Evolutionary conservation across 1,140 invertebrate genomes (phyloP).

Genomic region (Dinothrombium tinctorium): DNA sequence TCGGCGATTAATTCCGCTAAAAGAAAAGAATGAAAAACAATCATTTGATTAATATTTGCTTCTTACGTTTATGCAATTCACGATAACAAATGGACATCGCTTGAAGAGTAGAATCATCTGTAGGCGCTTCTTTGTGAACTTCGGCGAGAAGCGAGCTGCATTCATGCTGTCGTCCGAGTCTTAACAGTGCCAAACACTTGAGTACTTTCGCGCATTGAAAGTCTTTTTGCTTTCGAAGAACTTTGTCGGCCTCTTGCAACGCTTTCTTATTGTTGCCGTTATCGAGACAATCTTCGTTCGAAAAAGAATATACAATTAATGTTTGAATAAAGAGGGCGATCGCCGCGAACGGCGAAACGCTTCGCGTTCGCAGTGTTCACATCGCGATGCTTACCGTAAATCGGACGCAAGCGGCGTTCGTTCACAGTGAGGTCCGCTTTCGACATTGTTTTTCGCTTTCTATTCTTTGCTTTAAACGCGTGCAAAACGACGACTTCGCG

Average conservation of each 20-base stretch:
- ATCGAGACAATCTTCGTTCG: conserved; percentile 59
- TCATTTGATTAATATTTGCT: neutral
- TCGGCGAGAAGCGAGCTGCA: conserved; percentile 43
- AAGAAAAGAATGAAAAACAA: conserved; percentile 17
- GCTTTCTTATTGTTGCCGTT: conserved; percentile 90
- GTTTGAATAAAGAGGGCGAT: conserved; percentile 9
- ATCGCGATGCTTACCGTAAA: conserved; percentile 62
- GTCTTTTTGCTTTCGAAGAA: conserved; percentile 70
- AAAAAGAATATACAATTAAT: neutral
- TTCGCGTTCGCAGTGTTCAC: too few species aligned
- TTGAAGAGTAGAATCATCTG: conserved; percentile 74
- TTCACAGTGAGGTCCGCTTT: too few species aligned
- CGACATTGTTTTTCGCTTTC: too few species aligned
- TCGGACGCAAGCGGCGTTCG: conserved; percentile 63
- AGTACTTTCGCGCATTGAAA: conserved; percentile 65
- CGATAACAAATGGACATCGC: conserved; percentile 87
- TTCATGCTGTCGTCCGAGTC: conserved; percentile 56
- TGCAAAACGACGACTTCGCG: too few species aligned
- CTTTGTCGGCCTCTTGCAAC: conserved; percentile 85
- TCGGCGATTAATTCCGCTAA: conserved; percentile 56
- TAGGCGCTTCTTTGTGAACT: conserved; percentile 52
- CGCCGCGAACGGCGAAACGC: too few species aligned
- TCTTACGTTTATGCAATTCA: conserved; percentile 64
- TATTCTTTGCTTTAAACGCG: too few species aligned
- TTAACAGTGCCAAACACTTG: conserved; percentile 64